phyloP scores from a whole-genome alignment of 2,113 vertebrate species.

The Dasypus novemcinctus region DNA sequence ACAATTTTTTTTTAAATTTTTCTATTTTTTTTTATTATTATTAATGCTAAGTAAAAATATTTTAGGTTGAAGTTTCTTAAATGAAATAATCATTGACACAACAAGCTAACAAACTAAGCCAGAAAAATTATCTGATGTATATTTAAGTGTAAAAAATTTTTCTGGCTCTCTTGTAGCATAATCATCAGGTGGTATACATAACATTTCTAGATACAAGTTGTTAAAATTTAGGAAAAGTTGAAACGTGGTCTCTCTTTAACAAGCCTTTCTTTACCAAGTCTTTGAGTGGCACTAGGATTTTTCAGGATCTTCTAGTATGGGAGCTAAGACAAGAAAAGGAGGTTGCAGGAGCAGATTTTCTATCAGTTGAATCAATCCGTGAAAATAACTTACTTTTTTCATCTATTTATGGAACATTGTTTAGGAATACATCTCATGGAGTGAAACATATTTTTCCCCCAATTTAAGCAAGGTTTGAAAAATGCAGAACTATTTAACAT shows the following conservation, averaged over 20 bases:
- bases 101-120: background rate
- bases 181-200: background rate
- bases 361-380: background rate
- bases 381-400: slow-evolving; percentile 37
- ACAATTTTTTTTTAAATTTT: background rate
- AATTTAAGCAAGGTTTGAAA: slow-evolving; percentile 23
- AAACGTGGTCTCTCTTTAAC: background rate
- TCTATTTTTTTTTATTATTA: background rate
- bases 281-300: background rate
- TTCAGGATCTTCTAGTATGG: background rate
- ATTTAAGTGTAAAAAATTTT: background rate
- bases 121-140: background rate
- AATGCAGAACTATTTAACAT: slow-evolving; percentile 21
- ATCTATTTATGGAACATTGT: slow-evolving; percentile 39
- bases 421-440: slow-evolving; percentile 42
- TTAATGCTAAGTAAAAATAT: background rate
- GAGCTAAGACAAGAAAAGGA: background rate
- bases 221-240: background rate
- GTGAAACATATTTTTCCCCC: slow-evolving; percentile 24
- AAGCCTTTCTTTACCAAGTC: background rate
- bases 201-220: background rate
- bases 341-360: background rate
- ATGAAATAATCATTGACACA: background rate
- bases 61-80: background rate
- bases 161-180: background rate